Percentiles rank a stretch among this genome's conserved stretches.
These are phyloP conservation scores for Cochlearius cochlearius DNA, from an alignment of 2,113 vertebrate genomes.

Conservation along the genomic window DNA sequence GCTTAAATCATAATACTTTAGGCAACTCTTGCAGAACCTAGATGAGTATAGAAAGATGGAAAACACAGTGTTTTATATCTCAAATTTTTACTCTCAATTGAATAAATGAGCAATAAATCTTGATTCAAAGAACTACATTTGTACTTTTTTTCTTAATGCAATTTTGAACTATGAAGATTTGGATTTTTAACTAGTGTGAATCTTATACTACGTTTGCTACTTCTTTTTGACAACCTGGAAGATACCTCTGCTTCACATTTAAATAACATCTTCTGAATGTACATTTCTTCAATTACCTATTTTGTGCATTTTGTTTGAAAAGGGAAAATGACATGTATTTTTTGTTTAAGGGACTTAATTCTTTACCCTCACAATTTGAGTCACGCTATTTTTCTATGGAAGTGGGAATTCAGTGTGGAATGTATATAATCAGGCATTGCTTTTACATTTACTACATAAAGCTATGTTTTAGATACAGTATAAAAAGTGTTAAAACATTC, in stretches of 20 bases:
- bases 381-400: not conserved
- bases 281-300: not conserved
- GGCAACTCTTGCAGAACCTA: not conserved
- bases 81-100: not conserved
- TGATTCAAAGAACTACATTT: not conserved
- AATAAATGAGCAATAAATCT: not conserved
- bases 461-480: not conserved
- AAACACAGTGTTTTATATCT: not conserved
- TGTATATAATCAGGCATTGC: not conserved
- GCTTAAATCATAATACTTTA: not conserved
- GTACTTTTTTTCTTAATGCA: not conserved
- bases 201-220: not conserved
- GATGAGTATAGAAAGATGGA: not conserved
- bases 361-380: not conserved
- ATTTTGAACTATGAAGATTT: not conserved
- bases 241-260: not conserved
- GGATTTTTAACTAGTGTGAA: not conserved
- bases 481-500: not conserved
- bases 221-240: not conserved
- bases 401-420: not conserved
- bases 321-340: not conserved
- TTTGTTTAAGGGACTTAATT: not conserved
- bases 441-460: not conserved
- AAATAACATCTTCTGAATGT: not conserved
- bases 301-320: not conserved